These are phyloP conservation scores for Sminthurides bifidus DNA, from an alignment of 1,140 invertebrate species.

Conservation along the genomic window DNA sequence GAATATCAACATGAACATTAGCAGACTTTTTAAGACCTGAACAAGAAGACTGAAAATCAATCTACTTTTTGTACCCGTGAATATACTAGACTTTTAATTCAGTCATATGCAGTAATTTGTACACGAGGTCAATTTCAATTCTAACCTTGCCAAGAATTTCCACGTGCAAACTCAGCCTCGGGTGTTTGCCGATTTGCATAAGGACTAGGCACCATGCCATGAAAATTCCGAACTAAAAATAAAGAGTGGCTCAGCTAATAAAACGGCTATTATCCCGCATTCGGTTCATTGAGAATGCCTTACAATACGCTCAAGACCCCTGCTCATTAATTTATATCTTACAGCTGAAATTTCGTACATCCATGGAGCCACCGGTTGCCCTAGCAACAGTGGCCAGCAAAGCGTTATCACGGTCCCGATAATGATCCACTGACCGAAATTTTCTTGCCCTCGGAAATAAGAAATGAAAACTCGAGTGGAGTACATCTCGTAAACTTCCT, in stretches of 20 bases:
- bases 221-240: conserved; percentile 19
- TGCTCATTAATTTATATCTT: background rate
- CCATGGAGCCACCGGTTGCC: conserved; percentile 12
- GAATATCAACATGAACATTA: conserved; percentile 20
- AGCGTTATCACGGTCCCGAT: conserved; percentile 3
- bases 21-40: conserved; percentile 24
- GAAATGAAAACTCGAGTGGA: conserved; percentile 2
- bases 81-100: background rate
- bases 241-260: background rate
- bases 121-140: too few relatives aligned
- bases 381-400: background rate
- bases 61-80: background rate
- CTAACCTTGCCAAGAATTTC: conserved; percentile 26
- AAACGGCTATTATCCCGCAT: too few relatives aligned
- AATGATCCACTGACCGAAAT: conserved; percentile 19
- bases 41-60: conserved; percentile 1
- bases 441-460: conserved; percentile 20
- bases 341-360: conserved; percentile 21
- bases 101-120: background rate
- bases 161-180: conserved; percentile 20
- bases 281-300: too few relatives aligned
- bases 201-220: conserved; percentile 23
- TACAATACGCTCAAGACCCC: background rate
- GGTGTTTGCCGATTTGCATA: conserved; percentile 24
- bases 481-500: conserved; percentile 22